Percentiles rank a stretch among this genome's conserved stretches.
Conservation (phyloP, 1,140 invertebrate species). For the Neodiprion pinetum region DNA sequence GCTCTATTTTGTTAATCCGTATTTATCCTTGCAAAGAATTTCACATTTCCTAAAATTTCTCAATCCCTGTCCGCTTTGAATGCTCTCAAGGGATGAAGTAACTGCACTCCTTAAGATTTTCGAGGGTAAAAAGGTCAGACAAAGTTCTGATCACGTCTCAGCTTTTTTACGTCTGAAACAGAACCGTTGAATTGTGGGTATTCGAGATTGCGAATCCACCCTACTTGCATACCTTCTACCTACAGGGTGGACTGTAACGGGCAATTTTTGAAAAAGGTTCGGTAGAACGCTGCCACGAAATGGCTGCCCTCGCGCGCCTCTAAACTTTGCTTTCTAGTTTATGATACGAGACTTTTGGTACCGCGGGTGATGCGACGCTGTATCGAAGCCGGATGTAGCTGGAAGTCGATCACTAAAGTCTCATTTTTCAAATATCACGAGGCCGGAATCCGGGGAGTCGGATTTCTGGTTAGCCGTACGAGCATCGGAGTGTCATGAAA, state of each 20-base stretch:
- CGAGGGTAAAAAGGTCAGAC: neutral
- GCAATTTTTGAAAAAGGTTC: neutral
- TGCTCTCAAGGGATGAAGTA: too few relatives aligned
- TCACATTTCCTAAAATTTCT: too few relatives aligned
- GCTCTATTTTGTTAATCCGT: too few relatives aligned
- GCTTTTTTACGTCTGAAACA: neutral
- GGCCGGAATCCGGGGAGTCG: too few relatives aligned
- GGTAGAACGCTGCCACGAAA: neutral
- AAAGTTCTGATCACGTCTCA: too few relatives aligned
- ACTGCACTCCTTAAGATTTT: neutral
- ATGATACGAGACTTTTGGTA: neutral
- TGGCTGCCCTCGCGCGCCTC: neutral
- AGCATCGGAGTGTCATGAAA: too few relatives aligned
- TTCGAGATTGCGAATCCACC: neutral
- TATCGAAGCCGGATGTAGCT: neutral
- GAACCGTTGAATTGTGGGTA: neutral
- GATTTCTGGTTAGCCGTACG: too few relatives aligned
- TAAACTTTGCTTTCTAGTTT: neutral
- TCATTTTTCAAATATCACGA: too few relatives aligned
- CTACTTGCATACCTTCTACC: too few relatives aligned
- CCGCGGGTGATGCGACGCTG: neutral
- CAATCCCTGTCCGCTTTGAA: too few relatives aligned
- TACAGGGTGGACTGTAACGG: too few relatives aligned
- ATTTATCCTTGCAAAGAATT: too few relatives aligned
- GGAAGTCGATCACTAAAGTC: neutral